Percentiles rank a stretch among this genome's conserved stretches.
Evolutionary conservation across 2,888 invertebrate genomes (phyloP).

Genomic region (Labia minor): DNA sequence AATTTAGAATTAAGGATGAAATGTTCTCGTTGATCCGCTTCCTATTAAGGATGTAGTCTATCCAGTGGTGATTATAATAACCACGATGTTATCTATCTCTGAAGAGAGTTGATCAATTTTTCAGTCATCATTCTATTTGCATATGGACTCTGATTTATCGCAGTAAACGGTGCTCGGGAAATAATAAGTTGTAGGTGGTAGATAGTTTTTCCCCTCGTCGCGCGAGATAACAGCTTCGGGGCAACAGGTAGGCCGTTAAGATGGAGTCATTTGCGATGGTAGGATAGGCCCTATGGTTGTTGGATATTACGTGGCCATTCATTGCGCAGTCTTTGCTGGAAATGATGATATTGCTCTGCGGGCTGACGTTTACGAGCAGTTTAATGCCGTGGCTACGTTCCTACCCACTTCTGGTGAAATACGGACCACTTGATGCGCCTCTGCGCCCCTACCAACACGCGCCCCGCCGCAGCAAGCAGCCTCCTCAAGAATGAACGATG

Average conservation of each 20-base stretch:
- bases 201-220: not conserved
- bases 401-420: not conserved
- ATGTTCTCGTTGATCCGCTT: too few species aligned
- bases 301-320: constrained; percentile 5
- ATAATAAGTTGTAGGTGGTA: not conserved
- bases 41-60: too few species aligned
- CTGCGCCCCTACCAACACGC: not conserved
- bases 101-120: too few species aligned
- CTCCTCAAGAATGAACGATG: too few species aligned
- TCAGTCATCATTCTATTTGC: too few species aligned
- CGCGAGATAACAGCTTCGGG: not conserved
- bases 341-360: constrained; percentile 23
- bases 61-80: too few species aligned
- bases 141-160: too few species aligned
- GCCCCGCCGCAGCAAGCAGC: not conserved
- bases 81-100: too few species aligned
- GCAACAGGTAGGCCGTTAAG: constrained; percentile 13
- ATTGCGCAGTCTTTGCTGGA: constrained; percentile 14
- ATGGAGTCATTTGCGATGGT: constrained; percentile 13
- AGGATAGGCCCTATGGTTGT: not conserved
- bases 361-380: constrained; percentile 23
- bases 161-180: too few species aligned
- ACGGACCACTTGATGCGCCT: constrained; percentile 8
- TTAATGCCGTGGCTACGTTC: constrained; percentile 17
- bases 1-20: too few species aligned